Evolutionary conservation across 30 jellyfish, hydroid and myxozoan genomes (phyloP), one percentile per base, ranked within the genome.

Genomic region (Turritopsis rubra): DNA sequence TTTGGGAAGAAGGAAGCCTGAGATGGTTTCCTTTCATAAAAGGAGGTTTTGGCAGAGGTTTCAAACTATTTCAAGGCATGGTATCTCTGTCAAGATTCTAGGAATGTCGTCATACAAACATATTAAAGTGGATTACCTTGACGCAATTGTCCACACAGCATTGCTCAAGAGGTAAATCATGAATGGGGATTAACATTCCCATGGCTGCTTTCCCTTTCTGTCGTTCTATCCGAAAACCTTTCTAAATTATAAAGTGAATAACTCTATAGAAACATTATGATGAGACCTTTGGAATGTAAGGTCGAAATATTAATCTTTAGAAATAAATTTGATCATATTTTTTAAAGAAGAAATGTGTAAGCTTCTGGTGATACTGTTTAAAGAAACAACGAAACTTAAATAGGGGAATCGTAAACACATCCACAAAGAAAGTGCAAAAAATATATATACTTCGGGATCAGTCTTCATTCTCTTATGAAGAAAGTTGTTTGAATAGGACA

Each of bases 141-240:
- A 85, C 96, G 72, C 98, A 92, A 72, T 88, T 85, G 71, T 92
- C 98, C 16, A 81, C 95, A 79, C 98, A 92, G 78, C 98, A 92
- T 26, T 85, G 93, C 54, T 88, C 95, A 23, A 60, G 85, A 73
- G 93, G 96, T 66, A 92, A 72, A 77, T 92, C 96, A 41, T 74
- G 72, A 75, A 92, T 92, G 3, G 96, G 79, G 16, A 16, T 81
- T 73, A 92, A 73, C 85, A 83, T 84, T 21, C 98, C 98, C 75
- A 92, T 89, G 19, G 96, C 98, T 7, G 92, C 89, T 70, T 83
- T 85, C 1, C 98, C 98, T 72, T 92, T 92, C 72, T 88, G 96
- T 17, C 98, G 88, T 25, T 82, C 93, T 18, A 88, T 89, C 20
- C 98, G 96, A 20, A 90, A 68, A 7, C 95, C 84, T 84, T 85